phyloP scores from a whole-genome alignment of 1,140 invertebrate species.

The Periplaneta americana region DNA sequence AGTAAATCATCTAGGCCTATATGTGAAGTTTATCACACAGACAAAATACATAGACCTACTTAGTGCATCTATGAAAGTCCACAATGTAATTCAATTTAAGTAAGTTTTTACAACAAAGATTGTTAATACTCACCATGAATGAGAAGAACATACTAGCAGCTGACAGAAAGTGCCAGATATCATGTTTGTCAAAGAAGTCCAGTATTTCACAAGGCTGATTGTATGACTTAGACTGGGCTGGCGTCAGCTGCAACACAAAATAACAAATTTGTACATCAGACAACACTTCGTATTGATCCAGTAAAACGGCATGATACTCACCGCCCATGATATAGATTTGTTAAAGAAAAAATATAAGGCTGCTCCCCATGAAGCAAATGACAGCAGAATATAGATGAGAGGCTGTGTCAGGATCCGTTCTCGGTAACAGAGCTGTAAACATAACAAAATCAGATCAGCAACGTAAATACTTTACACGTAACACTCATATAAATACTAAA shows the following conservation, averaged over 20 bases:
- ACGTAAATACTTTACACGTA: background rate
- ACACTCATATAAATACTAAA: too few species aligned
- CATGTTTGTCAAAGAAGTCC: conserved; percentile 81
- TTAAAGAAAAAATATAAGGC: conserved; percentile 72
- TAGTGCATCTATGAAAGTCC: too few species aligned
- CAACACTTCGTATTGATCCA: too few species aligned
- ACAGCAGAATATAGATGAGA: conserved; percentile 56
- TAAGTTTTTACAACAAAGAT: too few species aligned
- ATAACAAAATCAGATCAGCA: background rate
- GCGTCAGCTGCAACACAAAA: conserved; percentile 51
- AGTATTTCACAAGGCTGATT: conserved; percentile 72
- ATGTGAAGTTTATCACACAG: too few species aligned
- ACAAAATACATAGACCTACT: too few species aligned
- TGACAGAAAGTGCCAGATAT: conserved; percentile 87
- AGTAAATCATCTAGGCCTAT: too few species aligned
- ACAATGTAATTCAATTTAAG: too few species aligned
- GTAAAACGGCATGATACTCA: too few species aligned
- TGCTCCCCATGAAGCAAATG: conserved; percentile 57
- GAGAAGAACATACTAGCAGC: conserved; percentile 82
- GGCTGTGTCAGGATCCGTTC: conserved; percentile 49
- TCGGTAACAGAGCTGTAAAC: background rate
- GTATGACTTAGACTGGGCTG: conserved; percentile 68
- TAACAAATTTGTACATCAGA: too few species aligned
- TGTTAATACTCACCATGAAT: conserved; percentile 64
- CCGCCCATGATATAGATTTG: conserved; percentile 75